Evolutionary conservation across 2,888 invertebrate species (phyloP), one percentile per base, ranked within the genome.

Genomic region (Graphium colonna): DNA sequence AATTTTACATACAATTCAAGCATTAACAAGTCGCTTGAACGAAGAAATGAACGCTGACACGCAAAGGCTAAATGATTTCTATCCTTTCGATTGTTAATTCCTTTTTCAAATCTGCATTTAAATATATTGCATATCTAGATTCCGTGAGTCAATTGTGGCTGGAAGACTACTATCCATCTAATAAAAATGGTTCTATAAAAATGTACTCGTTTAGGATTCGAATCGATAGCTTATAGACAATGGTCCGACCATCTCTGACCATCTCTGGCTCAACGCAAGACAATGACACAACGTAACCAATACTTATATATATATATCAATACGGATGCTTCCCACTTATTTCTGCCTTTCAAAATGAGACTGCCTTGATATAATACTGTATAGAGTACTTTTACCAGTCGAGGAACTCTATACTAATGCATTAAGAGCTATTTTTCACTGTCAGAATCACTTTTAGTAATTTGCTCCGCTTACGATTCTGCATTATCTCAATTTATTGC

Each of bases 281-380:
- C 36, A 36, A 36, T 51, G 16, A 13, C 13, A 45, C 17, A 41
- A 36, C 36, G 33, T 33, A 8, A 39, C 42, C 17, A 12, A n/a
- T 18, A 26, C 31, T 9, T 39, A 31, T 36, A 42, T 21, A 21
- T 21, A 21, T 47, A 48, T 43, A 48, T 31, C 36, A 36, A 28
- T 33, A 44, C 39, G 13, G 38, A 51, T 12, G 40, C 39, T 53
- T 49, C 44, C 39, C 33, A 44, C 53, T 40, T 47, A 28, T 26
- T 10, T 52, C 46, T 26, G 18, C 52, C 52, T 52, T 52, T 52
- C 52, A 28, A 42, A 52, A 42, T 17, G 46, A 36, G 33, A 52
- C 33, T 38, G 47, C 36, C 36, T 52, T 48, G 47, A 41, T 15
- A 16, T 41, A 41, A 45, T 33, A 33, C 45, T 28, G n/a, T n/a